A percentile compares a stretch with the other conserved stretches of the same genome.
These are phyloP conservation scores for Lepeophtheirus nordmannii DNA, from an alignment of 2,888 invertebrate genomes.

Conservation along the genomic window DNA sequence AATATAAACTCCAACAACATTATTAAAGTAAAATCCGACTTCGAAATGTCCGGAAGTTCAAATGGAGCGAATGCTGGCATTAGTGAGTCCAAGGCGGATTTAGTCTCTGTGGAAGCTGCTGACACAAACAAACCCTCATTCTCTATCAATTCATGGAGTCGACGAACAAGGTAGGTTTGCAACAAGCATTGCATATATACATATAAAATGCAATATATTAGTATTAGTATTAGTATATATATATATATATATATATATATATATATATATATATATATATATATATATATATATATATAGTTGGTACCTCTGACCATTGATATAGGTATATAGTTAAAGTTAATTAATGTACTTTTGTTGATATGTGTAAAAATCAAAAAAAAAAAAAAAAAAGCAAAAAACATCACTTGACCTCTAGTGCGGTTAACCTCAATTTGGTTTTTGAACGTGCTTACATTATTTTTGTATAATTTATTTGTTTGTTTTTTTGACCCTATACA, in stretches of 20 bases:
- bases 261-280: no score
- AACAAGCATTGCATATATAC: neutral
- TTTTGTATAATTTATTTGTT: no score
- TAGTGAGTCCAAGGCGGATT: constrained; percentile 18
- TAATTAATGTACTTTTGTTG: no score
- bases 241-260: neutral
- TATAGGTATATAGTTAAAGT: no score
- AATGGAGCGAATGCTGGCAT: neutral
- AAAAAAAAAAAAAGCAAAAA: no score
- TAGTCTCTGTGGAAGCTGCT: constrained; percentile 13
- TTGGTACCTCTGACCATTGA: no score
- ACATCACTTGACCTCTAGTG: no score
- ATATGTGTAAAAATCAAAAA: no score
- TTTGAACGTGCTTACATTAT: no score
- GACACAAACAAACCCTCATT: constrained; percentile 6
- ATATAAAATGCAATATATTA: neutral
- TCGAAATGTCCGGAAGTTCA: neutral
- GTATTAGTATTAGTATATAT: neutral
- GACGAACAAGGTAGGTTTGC: constrained; percentile 1
- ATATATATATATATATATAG: no score
- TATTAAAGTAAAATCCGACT: neutral
- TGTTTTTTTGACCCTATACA: no score
- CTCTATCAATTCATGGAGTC: constrained; percentile 11
- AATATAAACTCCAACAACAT: neutral
- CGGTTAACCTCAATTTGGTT: no score